These are phyloP conservation scores for Drosophila serrata DNA, from an alignment of 1,140 invertebrate species.

Conservation along the genomic window DNA sequence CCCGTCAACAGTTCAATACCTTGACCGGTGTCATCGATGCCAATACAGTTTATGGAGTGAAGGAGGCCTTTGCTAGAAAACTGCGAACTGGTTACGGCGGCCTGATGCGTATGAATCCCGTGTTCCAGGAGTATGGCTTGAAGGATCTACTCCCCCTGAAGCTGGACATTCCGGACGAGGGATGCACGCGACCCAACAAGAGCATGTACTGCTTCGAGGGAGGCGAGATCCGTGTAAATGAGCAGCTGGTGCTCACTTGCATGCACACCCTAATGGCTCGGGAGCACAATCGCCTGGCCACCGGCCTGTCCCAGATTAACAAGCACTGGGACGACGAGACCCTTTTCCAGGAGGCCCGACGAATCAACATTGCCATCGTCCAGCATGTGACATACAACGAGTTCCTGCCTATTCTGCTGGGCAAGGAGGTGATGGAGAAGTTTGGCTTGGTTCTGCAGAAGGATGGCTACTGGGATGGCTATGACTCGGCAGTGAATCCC, in stretches of 20 bases:
- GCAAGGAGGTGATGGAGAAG: conserved; percentile 97
- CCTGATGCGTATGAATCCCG: conserved; percentile 94
- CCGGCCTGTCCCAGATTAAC: conserved; percentile 91
- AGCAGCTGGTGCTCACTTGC: conserved; percentile 95
- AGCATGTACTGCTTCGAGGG: conserved; percentile 97
- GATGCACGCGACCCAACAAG: conserved; percentile 94
- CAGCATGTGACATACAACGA: conserved; percentile 98
- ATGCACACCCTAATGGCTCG: conserved; percentile 96
- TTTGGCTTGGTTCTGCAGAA: conserved; percentile 94
- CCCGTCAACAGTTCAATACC: conserved; percentile 92
- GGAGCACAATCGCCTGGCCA: conserved; percentile 95
- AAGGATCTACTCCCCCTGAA: conserved; percentile 96
- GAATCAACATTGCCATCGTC: conserved; percentile 95
- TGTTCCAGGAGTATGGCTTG: conserved; percentile 94
- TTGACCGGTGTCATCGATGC: conserved; percentile 90
- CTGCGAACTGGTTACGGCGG: conserved; percentile 92
- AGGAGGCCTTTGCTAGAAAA: conserved; percentile 91
- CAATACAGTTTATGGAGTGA: conserved; percentile 93
- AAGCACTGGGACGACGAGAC: conserved; percentile 98
- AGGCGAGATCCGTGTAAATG: conserved; percentile 97
- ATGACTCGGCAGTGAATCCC: conserved; percentile 93
- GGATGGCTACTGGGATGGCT: conserved; percentile 96
- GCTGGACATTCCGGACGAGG: conserved; percentile 95
- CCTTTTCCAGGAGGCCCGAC: conserved; percentile 95
- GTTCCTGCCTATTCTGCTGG: conserved; percentile 96